Evolutionary conservation across 2,888 invertebrate genomes (phyloP), one percentile per base, ranked within the genome.

Genomic region (Elmis aenea): DNA sequence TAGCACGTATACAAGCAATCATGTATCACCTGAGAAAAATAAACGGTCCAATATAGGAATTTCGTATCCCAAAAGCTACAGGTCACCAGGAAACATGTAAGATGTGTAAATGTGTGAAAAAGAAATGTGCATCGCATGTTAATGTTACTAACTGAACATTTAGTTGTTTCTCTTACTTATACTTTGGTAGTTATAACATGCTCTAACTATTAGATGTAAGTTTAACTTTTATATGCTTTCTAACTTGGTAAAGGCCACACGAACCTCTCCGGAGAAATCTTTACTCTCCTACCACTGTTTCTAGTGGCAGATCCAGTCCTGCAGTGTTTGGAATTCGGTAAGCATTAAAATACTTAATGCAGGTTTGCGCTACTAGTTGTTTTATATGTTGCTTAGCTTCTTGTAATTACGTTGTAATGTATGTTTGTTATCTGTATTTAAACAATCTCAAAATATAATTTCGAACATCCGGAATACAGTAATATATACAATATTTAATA

Each of bases 11-110:
- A 59, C 57, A 10, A 59, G 58, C 24, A 51, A 59, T 35, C 50
- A 52, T 51, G 55, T 46, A 40, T 57, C 63, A 39, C 75, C 74
- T 28, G 72, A 74, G 52, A 79, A 79, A 59, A 73, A 70, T 48
- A 76, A 78, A 63, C 71, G 79, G 38, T 72, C 73, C 13, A 55
- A 57, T 39, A 60, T 70, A 44, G 67, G 69, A 16, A 57, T 68
- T 46, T 68, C 69, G 38, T 72, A 71, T 54, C 68, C 72, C 5
- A 66, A 70, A 35, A 61, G 66, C 45, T 73, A 72, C 47, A 59
- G 69, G 46, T 65, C 71, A 26, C 70, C 63, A 11, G 67, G 67
- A 15, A 62, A 72, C 48, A 67, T 71, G 74, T 73, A 67, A 70
- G 70, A 68, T 8, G 18, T 18, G 5, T 18, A 18, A 18, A 6